Evolutionary conservation across 2,113 vertebrate species (phyloP).

Genomic region (Promerops cafer): DNA sequence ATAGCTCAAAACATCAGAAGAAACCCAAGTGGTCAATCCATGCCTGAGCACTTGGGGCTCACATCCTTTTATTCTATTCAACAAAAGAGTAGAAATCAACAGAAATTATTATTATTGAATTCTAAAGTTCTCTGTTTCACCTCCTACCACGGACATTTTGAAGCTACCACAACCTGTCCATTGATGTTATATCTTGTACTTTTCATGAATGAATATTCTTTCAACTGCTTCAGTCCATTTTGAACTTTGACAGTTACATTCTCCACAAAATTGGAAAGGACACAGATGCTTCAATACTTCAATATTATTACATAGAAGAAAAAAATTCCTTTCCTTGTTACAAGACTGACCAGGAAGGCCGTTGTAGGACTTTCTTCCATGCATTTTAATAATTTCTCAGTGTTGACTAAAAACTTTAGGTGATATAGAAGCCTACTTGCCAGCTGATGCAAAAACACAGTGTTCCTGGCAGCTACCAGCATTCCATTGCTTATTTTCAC

Average conservation of each 20-base stretch:
- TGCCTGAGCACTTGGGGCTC: neutral
- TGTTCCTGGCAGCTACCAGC: neutral
- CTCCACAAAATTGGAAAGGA: neutral
- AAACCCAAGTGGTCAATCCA: neutral
- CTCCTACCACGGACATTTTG: neutral
- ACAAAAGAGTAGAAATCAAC: neutral
- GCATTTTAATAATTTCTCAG: neutral
- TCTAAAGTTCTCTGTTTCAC: neutral
- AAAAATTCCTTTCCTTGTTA: neutral
- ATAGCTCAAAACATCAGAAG: neutral
- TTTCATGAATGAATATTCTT: conserved; percentile 7
- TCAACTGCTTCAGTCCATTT: neutral
- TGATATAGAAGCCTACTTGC: neutral
- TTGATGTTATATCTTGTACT: neutral
- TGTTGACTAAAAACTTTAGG: neutral
- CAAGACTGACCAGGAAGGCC: neutral
- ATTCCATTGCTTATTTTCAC: neutral
- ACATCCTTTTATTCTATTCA: neutral
- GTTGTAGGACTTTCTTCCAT: neutral
- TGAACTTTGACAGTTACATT: neutral
- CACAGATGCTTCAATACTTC: neutral
- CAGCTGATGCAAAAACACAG: neutral
- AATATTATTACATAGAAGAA: neutral
- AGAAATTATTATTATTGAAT: neutral
- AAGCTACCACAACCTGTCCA: neutral